Conservation (phyloP, 1,140 invertebrate genomes). For the Pseudachorutes palmiensis region DNA sequence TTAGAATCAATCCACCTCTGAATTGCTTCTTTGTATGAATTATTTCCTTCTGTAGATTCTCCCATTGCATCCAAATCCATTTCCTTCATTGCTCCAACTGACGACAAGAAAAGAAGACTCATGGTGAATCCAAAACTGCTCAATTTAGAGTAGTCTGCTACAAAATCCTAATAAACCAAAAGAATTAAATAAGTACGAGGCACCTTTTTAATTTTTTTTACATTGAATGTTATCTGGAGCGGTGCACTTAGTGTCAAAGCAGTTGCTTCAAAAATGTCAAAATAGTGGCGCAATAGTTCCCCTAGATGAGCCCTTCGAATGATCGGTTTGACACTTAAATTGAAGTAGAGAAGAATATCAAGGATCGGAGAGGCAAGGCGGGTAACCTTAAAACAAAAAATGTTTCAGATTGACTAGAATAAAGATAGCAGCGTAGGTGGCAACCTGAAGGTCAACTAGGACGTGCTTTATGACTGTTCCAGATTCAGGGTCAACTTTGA, state of each 20-base stretch:
- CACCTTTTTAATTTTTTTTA: no score
- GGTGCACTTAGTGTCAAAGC: no score
- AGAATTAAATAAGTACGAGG: no score
- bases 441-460: slow-evolving; percentile 16
- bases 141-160: neutral
- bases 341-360: neutral
- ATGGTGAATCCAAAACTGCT: neutral
- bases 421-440: no score
- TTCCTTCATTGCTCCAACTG: neutral
- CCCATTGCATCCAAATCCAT: neutral
- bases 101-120: neutral
- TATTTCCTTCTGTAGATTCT: neutral
- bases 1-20: neutral
- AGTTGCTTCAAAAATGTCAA: neutral
- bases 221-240: no score
- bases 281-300: neutral
- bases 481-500: neutral
- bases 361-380: neutral
- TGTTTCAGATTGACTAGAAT: no score
- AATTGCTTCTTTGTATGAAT: neutral
- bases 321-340: neutral
- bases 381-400: neutral
- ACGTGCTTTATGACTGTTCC: neutral
- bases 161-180: neutral
- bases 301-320: neutral